Percentiles rank a stretch among this genome's conserved stretches.
These are phyloP conservation scores for Lagria hirta DNA, from an alignment of 2,888 invertebrate genomes.

Conservation along the genomic window DNA sequence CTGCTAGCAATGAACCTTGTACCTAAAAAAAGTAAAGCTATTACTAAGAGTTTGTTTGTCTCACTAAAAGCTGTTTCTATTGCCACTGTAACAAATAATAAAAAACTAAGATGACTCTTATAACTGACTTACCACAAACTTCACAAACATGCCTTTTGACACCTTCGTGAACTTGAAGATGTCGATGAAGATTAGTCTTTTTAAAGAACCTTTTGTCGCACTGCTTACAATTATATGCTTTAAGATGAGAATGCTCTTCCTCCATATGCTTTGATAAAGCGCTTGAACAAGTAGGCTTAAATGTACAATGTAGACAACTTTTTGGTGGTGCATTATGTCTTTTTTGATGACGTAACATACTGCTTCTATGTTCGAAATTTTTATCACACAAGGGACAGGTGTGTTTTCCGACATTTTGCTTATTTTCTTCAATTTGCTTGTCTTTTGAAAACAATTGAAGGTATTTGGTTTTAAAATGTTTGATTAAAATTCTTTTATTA, in stretches of 20 bases:
- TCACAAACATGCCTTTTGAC: constrained; percentile 38
- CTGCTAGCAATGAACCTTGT: constrained; percentile 32
- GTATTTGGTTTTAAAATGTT: too few species aligned
- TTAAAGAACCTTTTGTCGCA: constrained; percentile 38
- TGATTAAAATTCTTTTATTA: not conserved
- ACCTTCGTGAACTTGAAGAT: constrained; percentile 35
- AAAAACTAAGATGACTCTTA: too few species aligned
- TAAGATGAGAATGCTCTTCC: constrained; percentile 33
- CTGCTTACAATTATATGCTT: constrained; percentile 30
- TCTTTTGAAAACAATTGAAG: too few species aligned
- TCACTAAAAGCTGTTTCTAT: too few species aligned
- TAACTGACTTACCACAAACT: constrained; percentile 36
- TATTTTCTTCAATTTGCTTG: not conserved
- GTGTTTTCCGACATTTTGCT: not conserved
- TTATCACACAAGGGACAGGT: constrained; percentile 35
- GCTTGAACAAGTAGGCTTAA: constrained; percentile 23
- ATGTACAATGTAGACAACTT: constrained; percentile 30
- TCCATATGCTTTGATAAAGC: constrained; percentile 34
- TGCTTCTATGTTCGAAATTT: constrained; percentile 32
- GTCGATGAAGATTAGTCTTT: constrained; percentile 31
- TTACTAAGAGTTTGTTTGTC: too few species aligned
- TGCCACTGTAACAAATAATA: too few species aligned
- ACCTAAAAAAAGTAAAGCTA: too few species aligned
- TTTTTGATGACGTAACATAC: constrained; percentile 32
- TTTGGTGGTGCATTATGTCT: constrained; percentile 27